A percentile compares a stretch with the other conserved stretches of the same genome.
These are phyloP conservation scores for Elysia crispata DNA, from an alignment of 2,888 invertebrate species.

Conservation along the genomic window DNA sequence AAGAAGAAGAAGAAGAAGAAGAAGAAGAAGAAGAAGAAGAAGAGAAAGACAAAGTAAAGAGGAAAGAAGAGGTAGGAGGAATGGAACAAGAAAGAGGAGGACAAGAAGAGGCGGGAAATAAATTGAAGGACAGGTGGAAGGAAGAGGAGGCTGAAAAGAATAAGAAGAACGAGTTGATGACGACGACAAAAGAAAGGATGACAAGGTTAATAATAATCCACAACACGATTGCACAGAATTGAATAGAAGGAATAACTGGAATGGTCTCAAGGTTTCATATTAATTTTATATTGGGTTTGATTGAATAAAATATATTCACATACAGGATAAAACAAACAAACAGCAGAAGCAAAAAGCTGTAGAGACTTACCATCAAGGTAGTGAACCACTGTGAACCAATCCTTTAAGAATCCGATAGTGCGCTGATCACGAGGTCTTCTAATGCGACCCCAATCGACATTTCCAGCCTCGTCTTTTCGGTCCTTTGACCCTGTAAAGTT, in stretches of 20 bases:
- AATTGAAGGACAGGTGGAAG: too few species aligned
- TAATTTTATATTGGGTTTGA: too few species aligned
- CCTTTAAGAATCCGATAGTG: slow-evolving; percentile 72
- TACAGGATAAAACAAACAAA: not conserved
- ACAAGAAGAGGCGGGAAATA: too few species aligned
- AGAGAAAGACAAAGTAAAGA: not conserved
- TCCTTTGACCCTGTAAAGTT: slow-evolving; percentile 50
- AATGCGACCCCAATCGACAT: slow-evolving; percentile 28
- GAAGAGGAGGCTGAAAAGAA: too few species aligned
- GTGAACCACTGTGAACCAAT: slow-evolving; percentile 72
- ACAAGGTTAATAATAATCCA: too few species aligned
- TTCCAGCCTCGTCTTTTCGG: not conserved
- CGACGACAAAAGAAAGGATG: too few species aligned
- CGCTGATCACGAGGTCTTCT: not conserved
- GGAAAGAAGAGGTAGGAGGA: not conserved
- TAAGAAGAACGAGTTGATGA: too few species aligned
- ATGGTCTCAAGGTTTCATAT: too few species aligned
- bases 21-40: not conserved
- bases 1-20: not conserved
- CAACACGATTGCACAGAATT: too few species aligned
- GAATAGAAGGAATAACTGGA: too few species aligned
- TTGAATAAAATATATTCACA: too few species aligned
- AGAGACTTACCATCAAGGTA: slow-evolving; percentile 72
- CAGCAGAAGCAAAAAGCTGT: not conserved
- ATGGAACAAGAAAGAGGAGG: too few species aligned